Conservation (phyloP, 2,888 invertebrate genomes). For the Gastrophysa polygoni region DNA sequence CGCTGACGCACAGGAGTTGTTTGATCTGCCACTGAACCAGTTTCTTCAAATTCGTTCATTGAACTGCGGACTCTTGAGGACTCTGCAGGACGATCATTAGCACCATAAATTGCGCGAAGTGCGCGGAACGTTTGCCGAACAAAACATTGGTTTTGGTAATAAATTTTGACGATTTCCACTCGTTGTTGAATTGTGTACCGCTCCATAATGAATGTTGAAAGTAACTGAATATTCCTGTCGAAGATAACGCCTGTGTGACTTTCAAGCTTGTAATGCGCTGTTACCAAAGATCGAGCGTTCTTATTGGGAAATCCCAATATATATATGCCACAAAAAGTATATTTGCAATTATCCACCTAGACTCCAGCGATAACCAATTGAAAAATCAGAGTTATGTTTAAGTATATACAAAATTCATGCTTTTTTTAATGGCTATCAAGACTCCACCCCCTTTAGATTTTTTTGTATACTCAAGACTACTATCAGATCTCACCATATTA, state of each 20-base stretch:
- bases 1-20: slow-evolving; percentile 1
- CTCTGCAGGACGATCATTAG: slow-evolving; percentile 8
- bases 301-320: neutral
- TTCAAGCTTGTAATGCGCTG: neutral
- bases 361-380: no score
- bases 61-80: slow-evolving; percentile 12
- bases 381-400: no score
- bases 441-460: no score
- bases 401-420: no score
- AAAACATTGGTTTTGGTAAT: no score
- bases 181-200: slow-evolving; percentile 5
- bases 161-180: neutral
- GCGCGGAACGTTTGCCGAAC: neutral
- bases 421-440: no score
- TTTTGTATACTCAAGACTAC: no score
- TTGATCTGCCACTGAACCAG: slow-evolving; percentile 7
- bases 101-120: slow-evolving; percentile 9
- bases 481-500: no score
- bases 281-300: neutral
- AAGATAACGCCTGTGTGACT: no score
- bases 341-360: no score
- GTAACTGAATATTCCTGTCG: slow-evolving; percentile 6
- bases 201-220: slow-evolving; percentile 2
- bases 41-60: slow-evolving; percentile 8
- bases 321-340: no score